A percentile compares a stretch with the other conserved stretches of the same genome.
Conservation (phyloP, 1,140 invertebrate genomes). For the Drosophila rhopaloa region DNA sequence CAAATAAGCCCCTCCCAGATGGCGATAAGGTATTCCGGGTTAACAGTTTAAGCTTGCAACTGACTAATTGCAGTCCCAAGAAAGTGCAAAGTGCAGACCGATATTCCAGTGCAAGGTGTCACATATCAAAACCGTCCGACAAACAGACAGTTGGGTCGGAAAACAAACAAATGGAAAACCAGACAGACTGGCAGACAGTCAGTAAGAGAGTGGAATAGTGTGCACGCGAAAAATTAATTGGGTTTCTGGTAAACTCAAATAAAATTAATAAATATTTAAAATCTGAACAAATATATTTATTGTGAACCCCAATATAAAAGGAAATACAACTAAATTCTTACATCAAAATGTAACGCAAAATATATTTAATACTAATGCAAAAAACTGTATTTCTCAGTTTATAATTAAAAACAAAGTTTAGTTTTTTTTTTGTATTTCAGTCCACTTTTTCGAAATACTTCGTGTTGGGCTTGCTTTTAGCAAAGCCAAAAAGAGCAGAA, state of each 20-base stretch:
- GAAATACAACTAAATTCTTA: too few species aligned
- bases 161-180: conserved; percentile 32
- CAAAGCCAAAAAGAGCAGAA: neutral
- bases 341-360: too few species aligned
- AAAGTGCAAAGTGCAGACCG: conserved; percentile 31
- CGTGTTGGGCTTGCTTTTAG: conserved; percentile 36
- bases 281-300: too few species aligned
- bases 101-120: conserved; percentile 31
- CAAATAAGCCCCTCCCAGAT: conserved; percentile 32
- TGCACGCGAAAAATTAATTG: conserved; percentile 6
- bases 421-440: too few species aligned
- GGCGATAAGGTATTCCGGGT: conserved; percentile 19
- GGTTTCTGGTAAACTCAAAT: neutral
- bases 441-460: conserved; percentile 61
- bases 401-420: too few species aligned
- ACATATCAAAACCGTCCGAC: conserved; percentile 37
- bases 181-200: conserved; percentile 33
- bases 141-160: conserved; percentile 9
- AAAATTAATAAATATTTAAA: too few species aligned
- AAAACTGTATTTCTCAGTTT: neutral
- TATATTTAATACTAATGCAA: conserved; percentile 3
- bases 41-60: conserved; percentile 10
- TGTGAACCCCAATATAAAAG: neutral
- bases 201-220: neutral
- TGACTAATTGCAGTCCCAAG: conserved; percentile 31